phyloP scores from a whole-genome alignment of 35 echinoderm and acorn worm genomes.

The Hemicentrotus pulcherrimus region DNA sequence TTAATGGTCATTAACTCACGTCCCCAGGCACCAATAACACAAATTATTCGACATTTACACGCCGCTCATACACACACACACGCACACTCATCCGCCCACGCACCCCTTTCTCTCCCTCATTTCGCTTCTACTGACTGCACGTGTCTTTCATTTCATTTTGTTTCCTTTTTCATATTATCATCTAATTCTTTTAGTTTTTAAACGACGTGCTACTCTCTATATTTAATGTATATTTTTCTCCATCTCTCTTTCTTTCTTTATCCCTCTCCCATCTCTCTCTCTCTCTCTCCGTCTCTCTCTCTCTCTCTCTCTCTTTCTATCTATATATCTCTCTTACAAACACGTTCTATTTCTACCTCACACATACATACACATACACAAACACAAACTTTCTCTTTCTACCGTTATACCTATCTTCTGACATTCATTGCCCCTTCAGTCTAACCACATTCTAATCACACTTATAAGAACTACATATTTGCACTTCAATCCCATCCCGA shows the following conservation, averaged over 20 bases:
- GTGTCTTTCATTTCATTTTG: neutral
- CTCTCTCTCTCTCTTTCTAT: too few relatives aligned
- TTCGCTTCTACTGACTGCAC: too few relatives aligned
- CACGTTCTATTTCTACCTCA: too few relatives aligned
- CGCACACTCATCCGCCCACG: too few relatives aligned
- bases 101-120: too few relatives aligned
- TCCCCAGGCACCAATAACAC: neutral
- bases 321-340: too few relatives aligned
- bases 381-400: neutral
- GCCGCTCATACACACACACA: too few relatives aligned
- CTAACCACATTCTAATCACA: neutral
- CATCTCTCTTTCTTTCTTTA: neutral
- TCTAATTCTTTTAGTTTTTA: too few relatives aligned
- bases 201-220: too few relatives aligned
- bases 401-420: neutral
- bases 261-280: neutral
- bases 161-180: neutral
- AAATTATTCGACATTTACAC: neutral
- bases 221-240: neutral
- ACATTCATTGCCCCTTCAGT: neutral
- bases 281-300: too few relatives aligned
- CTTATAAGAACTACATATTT: neutral
- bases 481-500: neutral
- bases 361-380: neutral
- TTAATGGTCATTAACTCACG: neutral